Evolutionary conservation across 2,113 vertebrate genomes (phyloP), one percentile per base, ranked within the genome.

Genomic region (Ctenomys sociabilis): DNA sequence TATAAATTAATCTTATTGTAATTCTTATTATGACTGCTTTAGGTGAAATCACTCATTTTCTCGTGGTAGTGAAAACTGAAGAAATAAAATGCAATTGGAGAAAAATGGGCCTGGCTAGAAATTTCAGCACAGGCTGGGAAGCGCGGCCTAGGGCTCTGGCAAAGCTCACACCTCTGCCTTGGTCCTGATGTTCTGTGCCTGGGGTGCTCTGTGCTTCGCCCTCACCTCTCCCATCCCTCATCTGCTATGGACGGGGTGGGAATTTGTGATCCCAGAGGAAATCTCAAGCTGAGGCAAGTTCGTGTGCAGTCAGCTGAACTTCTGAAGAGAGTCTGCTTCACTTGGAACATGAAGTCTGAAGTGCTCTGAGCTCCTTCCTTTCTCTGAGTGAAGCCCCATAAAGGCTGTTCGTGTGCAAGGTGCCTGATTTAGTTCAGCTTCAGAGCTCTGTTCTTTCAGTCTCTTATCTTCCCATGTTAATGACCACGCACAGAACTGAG

Each of bases 391-490:
- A 26, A 64, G 49, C 75, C 22, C 49, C 0, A 0, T 21, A 64
- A 95, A 28, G 59, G 68, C 73, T 84, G 12, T 49, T 93, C 85
- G 83, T 28, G 63, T 80, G 85, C 57, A 7, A 64, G 75, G 87
- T 14, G 49, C 10, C 35, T 89, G 84, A n/a, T 2, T 37, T 70
- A 73, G 21, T 49, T 85, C 84, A 35, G 5, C 8, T 73, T 94
- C 54, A 35, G 43, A 52, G 45, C 54, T 83, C 73, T 63, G 1
- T 40, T 94, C 57, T 91, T 59, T 78, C 28, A 75, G 83, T 54
- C 32, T 91, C 43, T 94, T 92, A 72, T 94, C 84, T 93, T 91
- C 32, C n/a, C 40, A 10, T 82, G 72, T 40, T 96, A 85, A 95
- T 87, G 96, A 91, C 59, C 28, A 96, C 88, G 94, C 54, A 72